Conservation (phyloP, 1,140 invertebrate genomes). For the Pseudomyrmex cubaensis region DNA sequence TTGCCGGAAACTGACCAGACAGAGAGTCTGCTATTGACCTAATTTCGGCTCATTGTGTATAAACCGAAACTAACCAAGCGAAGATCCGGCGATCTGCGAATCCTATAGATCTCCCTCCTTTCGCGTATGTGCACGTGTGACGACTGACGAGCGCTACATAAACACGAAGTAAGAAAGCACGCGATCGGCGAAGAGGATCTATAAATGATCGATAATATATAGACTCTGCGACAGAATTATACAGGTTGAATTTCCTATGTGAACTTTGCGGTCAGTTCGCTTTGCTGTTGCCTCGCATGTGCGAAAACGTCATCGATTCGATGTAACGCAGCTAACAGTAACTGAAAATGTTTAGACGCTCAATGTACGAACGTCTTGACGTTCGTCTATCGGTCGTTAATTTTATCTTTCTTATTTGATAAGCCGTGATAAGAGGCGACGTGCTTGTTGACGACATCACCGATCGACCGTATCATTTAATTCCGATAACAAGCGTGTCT, state of each 20-base stretch:
- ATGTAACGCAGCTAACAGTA: too few species aligned
- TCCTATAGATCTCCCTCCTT: slow-evolving; percentile 6
- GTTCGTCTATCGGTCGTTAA: slow-evolving; percentile 21
- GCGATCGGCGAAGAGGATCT: not conserved
- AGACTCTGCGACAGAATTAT: not conserved
- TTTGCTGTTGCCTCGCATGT: not conserved
- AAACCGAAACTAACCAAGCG: slow-evolving; percentile 58
- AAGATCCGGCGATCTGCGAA: slow-evolving; percentile 24
- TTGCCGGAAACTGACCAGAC: slow-evolving; percentile 54
- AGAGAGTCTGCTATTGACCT: slow-evolving; percentile 54
- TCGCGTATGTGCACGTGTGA: not conserved
- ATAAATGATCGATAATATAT: not conserved
- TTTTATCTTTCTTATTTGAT: slow-evolving; percentile 57
- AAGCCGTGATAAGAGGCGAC: slow-evolving; percentile 25
- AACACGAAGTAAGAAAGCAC: not conserved
- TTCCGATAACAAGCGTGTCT: slow-evolving; percentile 16
- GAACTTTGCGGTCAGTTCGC: not conserved
- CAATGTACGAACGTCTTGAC: not conserved
- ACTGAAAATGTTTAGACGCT: not conserved
- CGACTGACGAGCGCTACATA: not conserved
- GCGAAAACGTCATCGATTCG: too few species aligned
- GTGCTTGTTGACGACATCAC: slow-evolving; percentile 27
- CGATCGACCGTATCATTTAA: slow-evolving; percentile 15
- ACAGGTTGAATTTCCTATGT: not conserved
- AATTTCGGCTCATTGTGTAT: slow-evolving; percentile 59